phyloP scores from a whole-genome alignment of 2,113 vertebrate species.

The Hemiprocne comata region DNA sequence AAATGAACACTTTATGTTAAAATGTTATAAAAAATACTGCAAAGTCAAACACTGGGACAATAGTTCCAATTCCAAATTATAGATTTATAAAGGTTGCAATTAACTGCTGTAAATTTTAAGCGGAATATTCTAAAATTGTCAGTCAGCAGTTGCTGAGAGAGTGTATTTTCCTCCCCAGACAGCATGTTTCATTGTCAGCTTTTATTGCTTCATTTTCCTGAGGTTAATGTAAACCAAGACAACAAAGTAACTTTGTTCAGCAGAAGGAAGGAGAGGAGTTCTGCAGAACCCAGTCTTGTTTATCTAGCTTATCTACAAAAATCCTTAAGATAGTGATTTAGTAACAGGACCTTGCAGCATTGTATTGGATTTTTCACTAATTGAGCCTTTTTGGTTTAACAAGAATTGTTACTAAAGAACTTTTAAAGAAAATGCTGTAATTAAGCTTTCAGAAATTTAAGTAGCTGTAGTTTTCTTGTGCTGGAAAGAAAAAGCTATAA shows the following conservation, averaged over 20 bases:
- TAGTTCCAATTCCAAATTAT: not conserved
- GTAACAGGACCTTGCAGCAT: not conserved
- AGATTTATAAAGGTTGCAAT: not conserved
- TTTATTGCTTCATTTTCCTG: constrained; percentile 34
- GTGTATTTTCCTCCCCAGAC: not conserved
- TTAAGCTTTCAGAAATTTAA: not conserved
- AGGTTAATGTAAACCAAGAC: constrained; percentile 1
- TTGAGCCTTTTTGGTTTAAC: not conserved
- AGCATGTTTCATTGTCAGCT: not conserved
- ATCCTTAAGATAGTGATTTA: not conserved
- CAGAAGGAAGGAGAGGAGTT: not conserved
- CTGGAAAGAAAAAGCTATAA: not conserved
- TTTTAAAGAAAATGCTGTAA: not conserved
- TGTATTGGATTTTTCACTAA: not conserved
- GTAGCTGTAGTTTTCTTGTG: not conserved
- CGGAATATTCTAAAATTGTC: not conserved
- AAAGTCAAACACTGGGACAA: not conserved
- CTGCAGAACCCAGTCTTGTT: not conserved
- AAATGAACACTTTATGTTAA: not conserved
- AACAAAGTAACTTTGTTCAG: not conserved
- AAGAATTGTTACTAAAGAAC: not conserved
- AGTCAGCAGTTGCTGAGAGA: not conserved
- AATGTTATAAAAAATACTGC: not conserved
- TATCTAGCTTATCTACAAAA: not conserved
- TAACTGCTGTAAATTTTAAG: not conserved